Conservation (phyloP, 2,888 invertebrate genomes). For the Callyntrura guangdongensis region DNA sequence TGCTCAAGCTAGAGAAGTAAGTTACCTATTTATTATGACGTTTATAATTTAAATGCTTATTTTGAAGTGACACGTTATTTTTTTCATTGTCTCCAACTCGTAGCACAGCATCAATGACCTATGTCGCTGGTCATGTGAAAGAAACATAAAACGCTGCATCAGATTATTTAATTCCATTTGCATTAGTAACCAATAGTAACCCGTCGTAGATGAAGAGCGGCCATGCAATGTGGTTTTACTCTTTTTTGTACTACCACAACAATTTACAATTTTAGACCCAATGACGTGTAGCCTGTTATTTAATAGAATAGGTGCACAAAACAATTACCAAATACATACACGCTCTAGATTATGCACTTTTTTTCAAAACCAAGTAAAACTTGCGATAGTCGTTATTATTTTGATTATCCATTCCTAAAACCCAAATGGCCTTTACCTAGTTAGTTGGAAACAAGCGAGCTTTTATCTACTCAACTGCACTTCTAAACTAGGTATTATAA, state of each 20-base stretch:
- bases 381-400: conserved; percentile 26
- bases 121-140: too few species aligned
- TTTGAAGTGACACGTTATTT: not conserved
- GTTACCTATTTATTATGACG: conserved; percentile 21
- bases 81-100: not conserved
- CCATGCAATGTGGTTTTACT: not conserved
- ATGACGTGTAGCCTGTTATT: not conserved
- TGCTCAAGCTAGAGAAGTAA: conserved; percentile 83
- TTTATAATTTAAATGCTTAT: not conserved
- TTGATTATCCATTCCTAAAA: conserved; percentile 23
- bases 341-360: conserved; percentile 16
- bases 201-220: not conserved
- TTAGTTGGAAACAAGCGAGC: conserved; percentile 46
- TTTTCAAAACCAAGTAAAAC: conserved; percentile 18
- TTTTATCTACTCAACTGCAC: conserved; percentile 9
- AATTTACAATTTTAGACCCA: not conserved
- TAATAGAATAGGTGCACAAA: too few species aligned
- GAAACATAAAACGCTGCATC: too few species aligned
- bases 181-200: too few species aligned
- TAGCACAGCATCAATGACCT: too few species aligned
- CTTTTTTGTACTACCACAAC: not conserved
- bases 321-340: not conserved
- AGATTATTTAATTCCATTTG: not conserved
- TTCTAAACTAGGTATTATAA: conserved; percentile 36
- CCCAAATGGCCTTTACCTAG: conserved; percentile 74